Percentiles rank a stretch among this genome's conserved stretches.
Evolutionary conservation across 2,797 vertebrate genomes (phyloP).

Genomic region (Rhinichthys osculus): DNA sequence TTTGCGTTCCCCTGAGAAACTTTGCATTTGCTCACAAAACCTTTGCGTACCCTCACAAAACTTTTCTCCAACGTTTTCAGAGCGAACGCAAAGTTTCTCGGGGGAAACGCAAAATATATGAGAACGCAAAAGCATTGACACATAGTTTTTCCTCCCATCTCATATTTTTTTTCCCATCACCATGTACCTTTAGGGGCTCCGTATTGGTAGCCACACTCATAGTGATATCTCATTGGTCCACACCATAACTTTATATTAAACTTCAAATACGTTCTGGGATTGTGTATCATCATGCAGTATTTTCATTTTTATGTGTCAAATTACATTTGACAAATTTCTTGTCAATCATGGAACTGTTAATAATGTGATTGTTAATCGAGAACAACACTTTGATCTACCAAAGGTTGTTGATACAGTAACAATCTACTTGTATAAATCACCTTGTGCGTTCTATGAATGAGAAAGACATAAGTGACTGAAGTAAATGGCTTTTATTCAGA

Average conservation of each 20-base stretch:
- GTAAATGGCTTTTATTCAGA: conserved; percentile 30
- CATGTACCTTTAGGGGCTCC: neutral
- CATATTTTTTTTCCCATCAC: neutral
- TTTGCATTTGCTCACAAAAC: too few species aligned
- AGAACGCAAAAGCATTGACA: neutral
- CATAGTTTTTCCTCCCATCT: neutral
- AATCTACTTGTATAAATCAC: neutral
- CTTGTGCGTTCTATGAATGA: neutral
- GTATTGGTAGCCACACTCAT: neutral
- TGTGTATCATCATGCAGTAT: neutral
- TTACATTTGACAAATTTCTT: neutral
- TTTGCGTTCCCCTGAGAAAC: too few species aligned
- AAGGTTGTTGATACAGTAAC: neutral
- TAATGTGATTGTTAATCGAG: neutral
- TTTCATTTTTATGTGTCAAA: neutral
- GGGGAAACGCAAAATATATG: neutral
- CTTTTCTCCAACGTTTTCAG: too few species aligned
- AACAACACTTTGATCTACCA: neutral
- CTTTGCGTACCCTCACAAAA: too few species aligned
- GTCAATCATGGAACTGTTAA: neutral
- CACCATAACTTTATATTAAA: neutral
- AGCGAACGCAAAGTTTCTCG: neutral
- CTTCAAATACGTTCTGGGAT: neutral
- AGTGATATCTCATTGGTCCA: neutral
- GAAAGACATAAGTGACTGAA: neutral